Base-by-base conservation (phyloP, 2,797 vertebrate species). In the Oryzias dopingdopingensis region DNA sequence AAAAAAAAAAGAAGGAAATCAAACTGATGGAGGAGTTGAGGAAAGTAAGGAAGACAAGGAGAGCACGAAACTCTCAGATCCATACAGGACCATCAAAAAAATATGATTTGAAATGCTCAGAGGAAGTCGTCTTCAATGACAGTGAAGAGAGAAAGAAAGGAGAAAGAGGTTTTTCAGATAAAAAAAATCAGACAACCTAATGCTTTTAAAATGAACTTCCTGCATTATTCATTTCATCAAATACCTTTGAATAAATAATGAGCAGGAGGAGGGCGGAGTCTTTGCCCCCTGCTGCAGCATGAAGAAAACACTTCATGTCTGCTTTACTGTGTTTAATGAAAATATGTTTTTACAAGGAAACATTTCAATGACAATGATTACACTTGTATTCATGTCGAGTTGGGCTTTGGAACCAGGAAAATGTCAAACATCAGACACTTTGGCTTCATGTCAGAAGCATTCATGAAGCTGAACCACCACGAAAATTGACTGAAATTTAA, bases 201-300 rank as follows among this genome's bases (percentile, higher is more conserved):
- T 66, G 76, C 74, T 82, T 52, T 70, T 52, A 51, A 74, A 84
- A 79, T 37, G 52, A 77, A 81, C 70, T 54, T 13, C 37, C 74
- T 86, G 78, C 67, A 84, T 86, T 84, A 83, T 84, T 86, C 77
- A 87, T 80, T 67, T 52, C 52, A 15, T 85, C 70, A 81, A 82
- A 87, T 65, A 77, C 53, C 51, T 70, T 61, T 81, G 59, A 84
- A 87, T 84, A 77, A 88, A 70, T 80, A 52, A 88, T 80, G 72
- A 72, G 55, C 22, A 18, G 44, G 65, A 55, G 52, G 72, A 73
- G 29, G 42, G 74, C 54, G 54, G 55, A 65, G 65, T 49, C 62
- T 69, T 56, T 58, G 66, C 51, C 48, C 62, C 43, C 22, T 23
- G 23, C 51, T 54, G 68, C 52, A 57, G 70, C 54, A 22, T 2